Evolutionary conservation across 2,888 invertebrate genomes (phyloP).

Genomic region (Mythimna albipuncta): DNA sequence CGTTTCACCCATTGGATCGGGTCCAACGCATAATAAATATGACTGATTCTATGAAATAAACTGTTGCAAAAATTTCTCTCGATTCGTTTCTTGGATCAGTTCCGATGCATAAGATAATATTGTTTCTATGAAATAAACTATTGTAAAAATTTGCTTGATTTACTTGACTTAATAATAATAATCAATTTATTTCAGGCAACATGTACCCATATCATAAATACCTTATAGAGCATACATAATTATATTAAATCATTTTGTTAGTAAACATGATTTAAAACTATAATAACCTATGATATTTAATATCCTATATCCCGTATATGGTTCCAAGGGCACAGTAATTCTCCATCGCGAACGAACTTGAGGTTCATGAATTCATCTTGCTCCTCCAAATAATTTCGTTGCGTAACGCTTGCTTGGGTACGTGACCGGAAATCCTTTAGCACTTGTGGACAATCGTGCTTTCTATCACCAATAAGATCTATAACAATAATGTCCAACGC

Average conservation of each 20-base stretch:
- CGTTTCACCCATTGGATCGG: no score
- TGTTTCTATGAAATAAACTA: not conserved
- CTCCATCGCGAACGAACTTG: not conserved
- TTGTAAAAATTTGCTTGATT: not conserved
- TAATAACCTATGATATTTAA: not conserved
- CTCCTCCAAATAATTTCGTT: not conserved
- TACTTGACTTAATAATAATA: not conserved
- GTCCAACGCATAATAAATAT: not conserved
- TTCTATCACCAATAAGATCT: constrained; percentile 62
- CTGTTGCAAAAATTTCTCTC: not conserved
- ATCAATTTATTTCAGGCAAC: no score
- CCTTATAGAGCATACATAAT: no score
- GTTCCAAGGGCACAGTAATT: not conserved
- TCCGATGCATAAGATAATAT: not conserved
- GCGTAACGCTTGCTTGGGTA: not conserved
- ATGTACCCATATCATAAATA: no score
- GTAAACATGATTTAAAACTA: no score
- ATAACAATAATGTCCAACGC: constrained; percentile 62
- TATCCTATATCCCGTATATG: not conserved
- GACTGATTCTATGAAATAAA: not conserved
- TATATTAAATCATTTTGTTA: no score
- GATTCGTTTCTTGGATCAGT: no score
- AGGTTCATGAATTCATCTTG: no score
- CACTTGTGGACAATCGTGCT: constrained; percentile 64
- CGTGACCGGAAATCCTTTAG: no score